These are phyloP conservation scores for Spheniscus humboldti DNA, from an alignment of 2,797 vertebrate genomes.

Conservation along the genomic window DNA sequence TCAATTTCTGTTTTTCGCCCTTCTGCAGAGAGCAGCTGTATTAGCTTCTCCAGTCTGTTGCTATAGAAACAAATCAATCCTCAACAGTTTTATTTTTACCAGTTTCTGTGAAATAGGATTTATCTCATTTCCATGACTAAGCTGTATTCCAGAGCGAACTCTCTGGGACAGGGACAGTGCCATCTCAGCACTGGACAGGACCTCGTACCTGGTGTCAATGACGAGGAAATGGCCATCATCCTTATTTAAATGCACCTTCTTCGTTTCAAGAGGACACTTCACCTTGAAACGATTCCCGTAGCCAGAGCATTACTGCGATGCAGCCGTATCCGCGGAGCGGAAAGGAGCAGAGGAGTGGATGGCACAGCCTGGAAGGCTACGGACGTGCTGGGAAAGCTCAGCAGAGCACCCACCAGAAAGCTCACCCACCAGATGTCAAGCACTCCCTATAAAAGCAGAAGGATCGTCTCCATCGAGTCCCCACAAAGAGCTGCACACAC, in stretches of 20 bases:
- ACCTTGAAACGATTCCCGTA: background rate
- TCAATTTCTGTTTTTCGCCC: constrained; percentile 9
- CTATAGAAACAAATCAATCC: constrained; percentile 63
- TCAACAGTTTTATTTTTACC: constrained; percentile 63
- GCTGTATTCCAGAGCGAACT: background rate
- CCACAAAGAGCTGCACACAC: background rate
- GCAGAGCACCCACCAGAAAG: background rate
- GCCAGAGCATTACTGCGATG: background rate
- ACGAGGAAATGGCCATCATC: background rate
- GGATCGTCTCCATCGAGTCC: background rate
- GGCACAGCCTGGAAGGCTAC: background rate
- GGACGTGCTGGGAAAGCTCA: background rate
- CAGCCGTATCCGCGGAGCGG: accelerated
- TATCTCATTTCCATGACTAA: constrained; percentile 50
- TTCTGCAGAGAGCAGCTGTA: constrained; percentile 46
- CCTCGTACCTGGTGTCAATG: background rate
- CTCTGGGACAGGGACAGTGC: background rate
- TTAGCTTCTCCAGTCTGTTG: constrained; percentile 42
- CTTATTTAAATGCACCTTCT: background rate
- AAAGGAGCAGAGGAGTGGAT: background rate
- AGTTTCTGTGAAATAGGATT: constrained; percentile 60
- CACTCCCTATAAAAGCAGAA: background rate
- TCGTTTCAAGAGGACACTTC: background rate
- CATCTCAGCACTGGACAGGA: background rate
- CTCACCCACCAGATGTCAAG: background rate